Conservation (phyloP, 1,140 invertebrate species). For the Zophobas atratus region DNA sequence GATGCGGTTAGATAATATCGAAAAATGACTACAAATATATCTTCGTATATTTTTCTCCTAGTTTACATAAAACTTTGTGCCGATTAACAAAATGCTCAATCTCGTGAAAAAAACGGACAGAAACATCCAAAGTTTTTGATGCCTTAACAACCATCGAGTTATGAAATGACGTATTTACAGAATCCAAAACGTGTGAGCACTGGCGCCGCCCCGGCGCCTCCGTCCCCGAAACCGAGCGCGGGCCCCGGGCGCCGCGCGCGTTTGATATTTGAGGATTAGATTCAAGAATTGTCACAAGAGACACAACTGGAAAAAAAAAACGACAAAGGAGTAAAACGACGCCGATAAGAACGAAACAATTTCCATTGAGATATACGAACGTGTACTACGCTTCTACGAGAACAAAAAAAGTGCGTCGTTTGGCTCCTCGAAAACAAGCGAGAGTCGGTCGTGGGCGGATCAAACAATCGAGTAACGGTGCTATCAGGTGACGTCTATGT, state of each 20-base stretch:
- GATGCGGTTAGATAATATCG: constrained; percentile 24
- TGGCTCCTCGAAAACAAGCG: not conserved
- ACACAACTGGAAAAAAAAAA: too few species aligned
- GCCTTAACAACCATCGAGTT: constrained; percentile 29
- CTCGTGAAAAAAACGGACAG: constrained; percentile 2
- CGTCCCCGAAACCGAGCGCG: not conserved
- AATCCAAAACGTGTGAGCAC: not conserved
- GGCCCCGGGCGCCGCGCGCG: too few species aligned
- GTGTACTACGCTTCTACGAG: not conserved
- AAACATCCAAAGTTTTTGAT: constrained; percentile 3
- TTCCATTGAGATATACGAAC: not conserved
- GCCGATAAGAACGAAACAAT: too few species aligned
- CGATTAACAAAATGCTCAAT: constrained; percentile 9
- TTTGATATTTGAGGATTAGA: too few species aligned
- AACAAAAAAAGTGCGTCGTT: not conserved
- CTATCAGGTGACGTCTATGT: constrained; percentile 3
- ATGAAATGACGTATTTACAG: constrained; percentile 9
- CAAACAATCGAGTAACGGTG: not conserved
- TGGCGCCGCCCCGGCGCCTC: not conserved
- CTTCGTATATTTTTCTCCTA: not conserved
- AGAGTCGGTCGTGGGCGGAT: not conserved
- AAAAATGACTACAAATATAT: constrained; percentile 17
- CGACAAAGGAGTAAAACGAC: too few species aligned
- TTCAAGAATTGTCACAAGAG: too few species aligned
- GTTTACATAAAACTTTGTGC: constrained; percentile 7